Evolutionary conservation across 2,888 invertebrate species (phyloP).

Genomic region (Ennomos erosarius): DNA sequence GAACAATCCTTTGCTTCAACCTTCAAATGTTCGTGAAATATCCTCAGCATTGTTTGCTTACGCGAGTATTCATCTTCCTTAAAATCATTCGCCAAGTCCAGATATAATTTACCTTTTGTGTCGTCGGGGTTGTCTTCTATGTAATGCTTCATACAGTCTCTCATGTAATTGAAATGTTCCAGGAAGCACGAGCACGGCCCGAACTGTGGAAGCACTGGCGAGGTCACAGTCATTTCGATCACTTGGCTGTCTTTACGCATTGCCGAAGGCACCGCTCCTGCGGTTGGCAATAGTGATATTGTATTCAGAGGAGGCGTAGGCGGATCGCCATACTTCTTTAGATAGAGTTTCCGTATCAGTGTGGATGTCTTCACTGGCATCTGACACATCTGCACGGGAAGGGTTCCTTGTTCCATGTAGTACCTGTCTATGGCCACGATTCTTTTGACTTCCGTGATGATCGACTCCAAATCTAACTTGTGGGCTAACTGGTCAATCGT

Average conservation of each 20-base stretch:
- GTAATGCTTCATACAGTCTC: conserved; percentile 18
- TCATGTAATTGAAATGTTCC: conserved; percentile 57
- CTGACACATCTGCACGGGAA: conserved; percentile 26
- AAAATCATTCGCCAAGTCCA: conserved; percentile 28
- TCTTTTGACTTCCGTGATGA: conserved; percentile 65
- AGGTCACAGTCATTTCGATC: conserved; percentile 28
- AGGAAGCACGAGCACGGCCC: conserved; percentile 57
- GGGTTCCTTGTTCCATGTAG: conserved; percentile 4
- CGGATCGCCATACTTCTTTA: conserved; percentile 51
- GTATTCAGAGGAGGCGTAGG: conserved; percentile 4
- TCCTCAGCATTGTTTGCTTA: conserved; percentile 34
- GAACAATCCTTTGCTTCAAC: conserved; percentile 14
- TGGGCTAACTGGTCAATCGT: conserved; percentile 58
- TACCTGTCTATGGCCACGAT: conserved; percentile 62
- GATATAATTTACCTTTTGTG: conserved; percentile 23
- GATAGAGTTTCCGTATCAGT: conserved; percentile 62
- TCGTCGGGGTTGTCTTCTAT: conserved; percentile 35
- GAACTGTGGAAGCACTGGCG: conserved; percentile 48
- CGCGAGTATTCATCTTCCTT: conserved; percentile 24
- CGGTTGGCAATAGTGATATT: conserved; percentile 1
- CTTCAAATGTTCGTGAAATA: conserved; percentile 23
- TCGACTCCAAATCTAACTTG: conserved; percentile 63
- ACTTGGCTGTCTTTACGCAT: conserved; percentile 18
- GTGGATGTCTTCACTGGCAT: conserved; percentile 45
- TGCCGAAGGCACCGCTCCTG: not conserved